Evolutionary conservation across 2,797 vertebrate genomes (phyloP), one percentile per base, ranked within the genome.

Genomic region (Pteronotus mesoamericanus): DNA sequence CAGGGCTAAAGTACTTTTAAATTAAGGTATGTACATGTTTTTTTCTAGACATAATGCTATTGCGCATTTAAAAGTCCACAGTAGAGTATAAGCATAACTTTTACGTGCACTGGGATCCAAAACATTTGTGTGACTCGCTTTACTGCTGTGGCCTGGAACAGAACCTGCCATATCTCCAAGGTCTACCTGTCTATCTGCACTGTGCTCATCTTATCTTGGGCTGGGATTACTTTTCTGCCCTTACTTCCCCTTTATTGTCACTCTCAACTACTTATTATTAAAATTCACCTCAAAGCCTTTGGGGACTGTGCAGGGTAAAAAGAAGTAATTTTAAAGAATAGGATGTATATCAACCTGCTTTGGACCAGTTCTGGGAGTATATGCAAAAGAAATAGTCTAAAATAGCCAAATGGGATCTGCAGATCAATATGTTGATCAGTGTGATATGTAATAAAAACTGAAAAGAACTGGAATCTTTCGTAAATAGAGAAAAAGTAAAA

Each of bases 221-320:
- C 48, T 75, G 32, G 32, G 46, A 87, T 44, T 84, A 59, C 18
- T 78, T 42, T 82, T 64, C 44, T 89, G 32, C 12, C 32, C 8
- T 95, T 42, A 57, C 39, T 89, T 93, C n/a, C 46, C 39, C 32
- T 78, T 77, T 84, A 87, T 22, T 68, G 57, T 71, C 75, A 42
- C 21, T 55, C 42, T 77, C 34, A 51, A 88, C 21, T 92, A 66
- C 88, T 96, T 84, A 69, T 89, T 92, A 72, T 89, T 71, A 59
- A 0, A 89, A 90, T 19, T 84, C 90, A 75, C 29, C 79, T 46
- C 22, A 92, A 42, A 83, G 59, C 46, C 59, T 95, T 55, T 91
- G 11, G 77, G 90, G 59, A 79, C n/a, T 53, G 39, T 37, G 22
- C 12, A 82, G 44, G n/a, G 71, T 82, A 86, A 93, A 95, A 92